phyloP scores from a whole-genome alignment of 1,140 invertebrate genomes.

The Diprion similis region DNA sequence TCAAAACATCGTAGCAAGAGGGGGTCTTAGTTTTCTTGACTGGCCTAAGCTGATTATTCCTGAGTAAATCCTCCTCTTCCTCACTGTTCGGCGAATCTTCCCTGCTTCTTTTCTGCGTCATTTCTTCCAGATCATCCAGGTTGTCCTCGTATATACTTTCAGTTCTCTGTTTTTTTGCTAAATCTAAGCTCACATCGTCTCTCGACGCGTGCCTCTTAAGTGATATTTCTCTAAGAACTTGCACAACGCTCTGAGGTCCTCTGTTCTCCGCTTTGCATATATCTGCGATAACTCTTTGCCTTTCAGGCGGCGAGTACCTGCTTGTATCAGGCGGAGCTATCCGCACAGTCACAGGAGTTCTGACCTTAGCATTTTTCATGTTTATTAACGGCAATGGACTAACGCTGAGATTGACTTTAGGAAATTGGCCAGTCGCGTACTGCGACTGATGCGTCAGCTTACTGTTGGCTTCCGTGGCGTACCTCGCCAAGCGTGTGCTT shows the following conservation, averaged over 20 bases:
- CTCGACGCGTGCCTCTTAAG: slow-evolving; percentile 56
- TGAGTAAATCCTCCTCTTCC: slow-evolving; percentile 48
- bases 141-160: slow-evolving; percentile 41
- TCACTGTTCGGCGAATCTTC: slow-evolving; percentile 54
- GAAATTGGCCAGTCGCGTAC: slow-evolving; percentile 56
- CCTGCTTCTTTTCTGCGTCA: slow-evolving; percentile 52
- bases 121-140: slow-evolving; percentile 52
- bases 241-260: slow-evolving; percentile 29
- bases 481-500: slow-evolving; percentile 53
- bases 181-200: slow-evolving; percentile 48
- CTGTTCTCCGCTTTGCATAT: slow-evolving; percentile 29
- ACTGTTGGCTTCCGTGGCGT: slow-evolving; percentile 50
- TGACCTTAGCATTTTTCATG: slow-evolving; percentile 40
- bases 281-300: slow-evolving; percentile 38
- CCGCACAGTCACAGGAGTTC: slow-evolving; percentile 51
- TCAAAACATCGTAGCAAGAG: slow-evolving; percentile 58
- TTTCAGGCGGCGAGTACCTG: slow-evolving; percentile 43
- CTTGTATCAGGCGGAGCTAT: slow-evolving; percentile 48
- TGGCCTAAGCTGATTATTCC: slow-evolving; percentile 45
- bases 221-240: slow-evolving; percentile 49
- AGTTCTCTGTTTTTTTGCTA: slow-evolving; percentile 55
- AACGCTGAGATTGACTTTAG: slow-evolving; percentile 53
- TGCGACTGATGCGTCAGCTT: slow-evolving; percentile 54
- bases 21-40: slow-evolving; percentile 53
- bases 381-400: slow-evolving; percentile 53